phyloP scores from a whole-genome alignment of 2,888 invertebrate species.

The Cephus rjabovi region DNA sequence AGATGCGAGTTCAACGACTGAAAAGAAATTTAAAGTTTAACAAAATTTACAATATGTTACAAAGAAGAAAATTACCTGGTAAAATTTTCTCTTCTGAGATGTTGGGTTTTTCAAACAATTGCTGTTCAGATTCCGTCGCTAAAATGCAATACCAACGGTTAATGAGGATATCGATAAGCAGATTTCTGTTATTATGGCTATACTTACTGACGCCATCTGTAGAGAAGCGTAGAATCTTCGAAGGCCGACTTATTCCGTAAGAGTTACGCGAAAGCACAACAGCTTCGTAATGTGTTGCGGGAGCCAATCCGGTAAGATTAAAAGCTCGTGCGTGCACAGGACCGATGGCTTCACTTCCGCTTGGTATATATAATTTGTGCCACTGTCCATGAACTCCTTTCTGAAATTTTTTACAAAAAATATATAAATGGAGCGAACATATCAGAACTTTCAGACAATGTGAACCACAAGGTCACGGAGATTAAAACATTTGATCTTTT shows the following conservation, averaged over 20 bases:
- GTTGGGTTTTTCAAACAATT: constrained; percentile 6
- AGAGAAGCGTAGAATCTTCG: constrained; percentile 79
- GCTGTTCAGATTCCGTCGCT: constrained; percentile 17
- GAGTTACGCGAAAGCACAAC: constrained; percentile 83
- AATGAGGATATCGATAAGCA: not conserved
- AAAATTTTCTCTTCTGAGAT: constrained; percentile 22
- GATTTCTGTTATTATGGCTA: not conserved
- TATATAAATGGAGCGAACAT: not conserved
- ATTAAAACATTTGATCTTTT: not conserved
- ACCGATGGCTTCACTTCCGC: constrained; percentile 67
- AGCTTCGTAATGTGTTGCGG: constrained; percentile 82
- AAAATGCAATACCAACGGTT: not conserved
- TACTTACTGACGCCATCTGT: constrained; percentile 79
- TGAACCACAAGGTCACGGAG: not conserved
- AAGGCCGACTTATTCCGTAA: constrained; percentile 87
- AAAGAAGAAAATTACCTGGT: constrained; percentile 15
- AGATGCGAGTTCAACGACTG: constrained; percentile 36
- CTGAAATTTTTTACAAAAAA: not conserved
- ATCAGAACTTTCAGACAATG: not conserved
- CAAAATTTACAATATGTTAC: constrained; percentile 8
- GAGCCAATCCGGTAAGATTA: constrained; percentile 78
- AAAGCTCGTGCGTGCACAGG: constrained; percentile 83
- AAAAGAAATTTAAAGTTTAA: not conserved
- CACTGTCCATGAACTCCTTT: constrained; percentile 64
- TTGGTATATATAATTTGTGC: constrained; percentile 78